Evolutionary conservation across 2,888 invertebrate genomes (phyloP), one percentile per base, ranked within the genome.

Genomic region (Philereme transversata): DNA sequence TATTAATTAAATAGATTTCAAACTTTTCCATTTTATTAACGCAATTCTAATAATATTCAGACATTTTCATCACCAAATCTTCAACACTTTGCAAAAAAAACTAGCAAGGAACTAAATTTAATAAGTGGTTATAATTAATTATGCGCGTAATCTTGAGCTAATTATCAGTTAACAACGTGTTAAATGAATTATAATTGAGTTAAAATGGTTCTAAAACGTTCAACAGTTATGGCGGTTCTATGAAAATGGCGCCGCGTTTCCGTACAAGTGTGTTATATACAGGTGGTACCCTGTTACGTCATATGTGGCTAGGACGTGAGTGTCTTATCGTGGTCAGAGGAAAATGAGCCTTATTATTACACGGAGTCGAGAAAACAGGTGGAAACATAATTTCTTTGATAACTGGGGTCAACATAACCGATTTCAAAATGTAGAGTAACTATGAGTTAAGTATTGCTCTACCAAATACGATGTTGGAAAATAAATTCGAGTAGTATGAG

Each of bases 281-380:
- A 81, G 78, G 78, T 79, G 73, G 36, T 77, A 82, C 85, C 22
- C 84, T 87, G 87, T 88, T 90, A 84, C 91, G 91, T 91, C 91
- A 90, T 82, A 79, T 84, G 83, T 81, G 75, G 79, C 76, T 82
- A 79, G 84, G 80, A 83, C 82, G 75, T 69, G 70, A 66, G 79
- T 80, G 81, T 83, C 79, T 86, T 86, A 84, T 84, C 85, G 79
- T 75, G 74, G 76, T 66, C 49, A 70, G 68, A 69, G 67, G 48
- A 64, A 65, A 65, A 56, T 59, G 58, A 35, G 22, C 52, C 51
- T 44, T 59, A 57, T 40, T 22, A 9, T 10, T 45, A 5, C 34
- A 44, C 10, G 5, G 11, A 53, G 22, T n/a, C 7, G 44, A 52
- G 49, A 45, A 62, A 51, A 51, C 51, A 48, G 53, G 57, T 62